phyloP scores from a whole-genome alignment of 2,113 vertebrate genomes.

The Gnathonemus longibarbis region DNA sequence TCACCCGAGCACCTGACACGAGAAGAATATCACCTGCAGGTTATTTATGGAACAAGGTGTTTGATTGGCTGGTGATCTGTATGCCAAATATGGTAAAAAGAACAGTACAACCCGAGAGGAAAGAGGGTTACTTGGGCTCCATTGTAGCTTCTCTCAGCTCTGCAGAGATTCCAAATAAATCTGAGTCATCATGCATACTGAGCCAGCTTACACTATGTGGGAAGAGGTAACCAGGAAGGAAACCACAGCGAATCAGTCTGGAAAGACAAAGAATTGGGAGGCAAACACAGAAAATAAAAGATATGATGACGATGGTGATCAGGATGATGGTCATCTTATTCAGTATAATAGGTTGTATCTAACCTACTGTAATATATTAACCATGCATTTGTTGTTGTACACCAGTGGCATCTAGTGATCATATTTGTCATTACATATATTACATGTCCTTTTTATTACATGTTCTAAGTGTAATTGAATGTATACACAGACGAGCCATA shows the following conservation, averaged over 20 bases:
- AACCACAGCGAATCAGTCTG: neutral
- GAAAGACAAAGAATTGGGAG: neutral
- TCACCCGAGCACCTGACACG: neutral
- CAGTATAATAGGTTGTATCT: neutral
- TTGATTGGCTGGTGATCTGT: neutral
- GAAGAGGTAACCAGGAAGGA: neutral
- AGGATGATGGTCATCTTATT: neutral
- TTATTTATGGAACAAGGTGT: neutral
- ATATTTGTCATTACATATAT: neutral
- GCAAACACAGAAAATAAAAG: neutral
- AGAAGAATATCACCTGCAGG: neutral
- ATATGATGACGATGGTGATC: neutral
- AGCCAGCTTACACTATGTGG: neutral
- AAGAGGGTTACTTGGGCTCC: neutral
- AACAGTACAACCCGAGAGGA: neutral
- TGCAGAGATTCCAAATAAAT: neutral
- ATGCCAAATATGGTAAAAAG: slow-evolving; percentile 1
- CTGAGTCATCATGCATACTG: neutral
- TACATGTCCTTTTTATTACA: neutral
- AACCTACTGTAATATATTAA: neutral
- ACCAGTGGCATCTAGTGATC: neutral
- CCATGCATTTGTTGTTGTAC: neutral
- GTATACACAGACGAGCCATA: neutral
- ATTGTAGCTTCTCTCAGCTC: neutral
- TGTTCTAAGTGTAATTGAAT: neutral